Base-by-base conservation (phyloP, 2,888 invertebrate genomes). In the Schizotus pectinicornis region DNA sequence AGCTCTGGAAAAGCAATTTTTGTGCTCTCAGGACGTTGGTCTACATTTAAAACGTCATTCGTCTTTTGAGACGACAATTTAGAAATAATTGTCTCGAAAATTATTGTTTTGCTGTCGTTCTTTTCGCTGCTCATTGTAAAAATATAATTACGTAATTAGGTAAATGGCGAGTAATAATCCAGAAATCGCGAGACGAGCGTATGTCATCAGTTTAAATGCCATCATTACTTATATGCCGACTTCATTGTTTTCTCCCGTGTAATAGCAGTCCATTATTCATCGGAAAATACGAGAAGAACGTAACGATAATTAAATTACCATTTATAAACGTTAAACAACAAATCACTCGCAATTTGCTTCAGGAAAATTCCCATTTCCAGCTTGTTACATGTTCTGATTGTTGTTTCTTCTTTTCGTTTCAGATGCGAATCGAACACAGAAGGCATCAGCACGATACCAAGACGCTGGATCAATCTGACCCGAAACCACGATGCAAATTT, bases 381-480 rank as follows among this genome's bases (percentile, higher is more conserved):
- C 22, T 36, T 6, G 36, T 2, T 36, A 36, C 9, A 12, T 36
- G 2, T 6, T 9, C 6, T 36, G 14, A 30, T 43, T 39, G 32
- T 50, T 41, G 3, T 35, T 42, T 8, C 14, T 8, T 42, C 22
- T 22, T 5, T 22, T 22, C 22, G 22, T 22, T 22, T 22, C 63
- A 73, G 71, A 64, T 63, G 65, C 43, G 71, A 71, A 47, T 65
- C 69, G n/a, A 67, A 61, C 38, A 47, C 61, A 22, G 70, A 67
- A 13, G 63, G 59, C 7, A 64, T 70, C 47, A 68, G 74, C 32
- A 73, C 74, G 12, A 69, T 75, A 43, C 76, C 77, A n/a, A 64
- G 76, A 46, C 71, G 74, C 52, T 77, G 78, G 78, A 68, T 73
- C 57, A 72, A 68, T 31, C 47, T 76, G 60, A 61, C 63, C 12